phyloP scores from a whole-genome alignment of 2,888 invertebrate species.

The Bibio marci region DNA sequence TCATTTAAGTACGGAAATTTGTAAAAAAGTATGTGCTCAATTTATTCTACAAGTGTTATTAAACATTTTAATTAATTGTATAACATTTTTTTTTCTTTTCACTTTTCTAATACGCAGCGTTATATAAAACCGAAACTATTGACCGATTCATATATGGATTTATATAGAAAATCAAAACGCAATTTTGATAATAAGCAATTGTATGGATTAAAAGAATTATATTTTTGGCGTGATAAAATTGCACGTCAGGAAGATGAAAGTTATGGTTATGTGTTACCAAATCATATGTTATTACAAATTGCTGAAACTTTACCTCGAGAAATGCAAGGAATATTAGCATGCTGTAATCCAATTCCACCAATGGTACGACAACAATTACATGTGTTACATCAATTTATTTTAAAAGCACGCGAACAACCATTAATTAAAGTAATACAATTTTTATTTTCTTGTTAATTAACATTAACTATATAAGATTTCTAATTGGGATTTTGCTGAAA shows the following conservation, averaged over 20 bases:
- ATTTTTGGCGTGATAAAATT: slow-evolving; percentile 71
- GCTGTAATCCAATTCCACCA: slow-evolving; percentile 87
- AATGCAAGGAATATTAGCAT: slow-evolving; percentile 80
- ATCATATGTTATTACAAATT: slow-evolving; percentile 87
- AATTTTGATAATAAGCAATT: slow-evolving; percentile 73
- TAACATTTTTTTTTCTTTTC: slow-evolving; percentile 6
- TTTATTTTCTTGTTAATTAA: too few relatives aligned
- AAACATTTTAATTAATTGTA: too few relatives aligned
- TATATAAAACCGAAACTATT: slow-evolving; percentile 61
- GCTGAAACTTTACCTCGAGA: slow-evolving; percentile 77
- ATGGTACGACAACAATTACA: slow-evolving; percentile 32
- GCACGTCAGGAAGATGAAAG: slow-evolving; percentile 87
- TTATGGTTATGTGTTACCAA: slow-evolving; percentile 78
- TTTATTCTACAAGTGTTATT: too few relatives aligned
- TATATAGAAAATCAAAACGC: slow-evolving; percentile 62
- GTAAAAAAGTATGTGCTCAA: slow-evolving; percentile 36
- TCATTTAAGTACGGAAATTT: slow-evolving; percentile 55
- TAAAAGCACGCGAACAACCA: slow-evolving; percentile 51
- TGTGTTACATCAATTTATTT: slow-evolving; percentile 45
- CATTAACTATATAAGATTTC: neutral
- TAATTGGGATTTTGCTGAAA: neutral
- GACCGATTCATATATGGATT: slow-evolving; percentile 51
- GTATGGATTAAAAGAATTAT: slow-evolving; percentile 63
- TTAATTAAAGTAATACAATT: slow-evolving; percentile 34
- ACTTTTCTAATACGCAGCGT: slow-evolving; percentile 30